Evolutionary conservation across 2,888 invertebrate genomes (phyloP), one percentile per base, ranked within the genome.

Genomic region (Synanthedon tipuliformis): DNA sequence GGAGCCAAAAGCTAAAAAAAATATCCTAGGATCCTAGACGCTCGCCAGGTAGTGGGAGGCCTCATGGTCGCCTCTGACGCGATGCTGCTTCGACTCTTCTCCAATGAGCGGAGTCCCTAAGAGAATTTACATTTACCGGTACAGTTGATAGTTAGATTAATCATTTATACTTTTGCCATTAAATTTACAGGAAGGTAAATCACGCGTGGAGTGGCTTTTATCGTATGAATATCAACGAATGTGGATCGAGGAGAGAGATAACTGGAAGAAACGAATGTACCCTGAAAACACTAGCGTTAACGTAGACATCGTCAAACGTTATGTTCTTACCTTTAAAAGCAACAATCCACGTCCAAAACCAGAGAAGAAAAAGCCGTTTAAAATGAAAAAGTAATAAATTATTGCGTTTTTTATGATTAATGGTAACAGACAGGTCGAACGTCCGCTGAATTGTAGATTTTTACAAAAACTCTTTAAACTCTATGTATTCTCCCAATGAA

Each of bases 201-300:
- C 82, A 3, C 75, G 78, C 48, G 81, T 90, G 64, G 77, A 74
- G 61, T 87, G 81, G 70, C 64, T 90, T 49, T 62, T 90, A 61
- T 88, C 88, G 1, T 81, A 89, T 58, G 90, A 90, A 65, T 90
- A 90, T 66, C 82, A 88, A 62, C 76, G 89, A 58, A 84, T 88
- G 75, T 90, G 90, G 90, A 55, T 89, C n/a, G 78, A 86, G 41
- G 90, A 90, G 73, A 73, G 88, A 54, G 86, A 84, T 48, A 66
- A 71, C 41, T 90, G 89, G 81, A 84, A 88, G 58, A 88, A 88
- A 63, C 80, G 87, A 45, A 88, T 87, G 71, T 89, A 89, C 59
- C 86, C 88, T 4, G 88, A 88, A 66, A 82, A 81, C 41, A 75
- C 69, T 0, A 74, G 75, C 0, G 75, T 77, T 8, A 85, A 84